Evolutionary conservation across 2,888 invertebrate genomes (phyloP).

Genomic region (Parnassius mnemosyne): DNA sequence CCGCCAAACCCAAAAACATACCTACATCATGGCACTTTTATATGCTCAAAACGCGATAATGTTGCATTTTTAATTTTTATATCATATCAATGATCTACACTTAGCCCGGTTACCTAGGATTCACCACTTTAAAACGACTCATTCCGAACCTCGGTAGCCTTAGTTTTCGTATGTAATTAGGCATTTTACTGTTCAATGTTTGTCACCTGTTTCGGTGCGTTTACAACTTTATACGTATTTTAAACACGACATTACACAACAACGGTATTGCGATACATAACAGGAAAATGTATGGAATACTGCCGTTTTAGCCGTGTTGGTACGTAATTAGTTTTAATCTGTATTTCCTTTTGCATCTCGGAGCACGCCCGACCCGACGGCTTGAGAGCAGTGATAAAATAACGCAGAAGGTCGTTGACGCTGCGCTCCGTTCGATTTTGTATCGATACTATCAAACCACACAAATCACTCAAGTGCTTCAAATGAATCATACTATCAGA

Average conservation of each 20-base stretch:
- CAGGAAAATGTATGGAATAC: slow-evolving; percentile 27
- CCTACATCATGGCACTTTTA: too few relatives aligned
- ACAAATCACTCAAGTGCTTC: slow-evolving; percentile 26
- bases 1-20: too few relatives aligned
- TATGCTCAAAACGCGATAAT: too few relatives aligned
- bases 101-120: too few relatives aligned
- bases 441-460: slow-evolving; percentile 24
- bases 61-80: too few relatives aligned
- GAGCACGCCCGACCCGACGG: slow-evolving; percentile 28
- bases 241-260: slow-evolving; percentile 4
- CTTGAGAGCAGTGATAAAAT: slow-evolving; percentile 34
- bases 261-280: slow-evolving; percentile 13
- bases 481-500: slow-evolving; percentile 26
- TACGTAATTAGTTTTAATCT: slow-evolving; percentile 43
- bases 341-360: slow-evolving; percentile 37
- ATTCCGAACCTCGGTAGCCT: too few relatives aligned
- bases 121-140: too few relatives aligned
- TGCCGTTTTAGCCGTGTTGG: slow-evolving; percentile 17
- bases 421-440: slow-evolving; percentile 28
- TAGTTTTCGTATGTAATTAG: too few relatives aligned
- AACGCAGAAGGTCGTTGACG: slow-evolving; percentile 34
- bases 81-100: too few relatives aligned
- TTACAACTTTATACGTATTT: neutral
- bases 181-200: too few relatives aligned
- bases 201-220: too few relatives aligned